These are phyloP conservation scores for Masticophis lateralis DNA, from an alignment of 2,797 vertebrate genomes.

Conservation along the genomic window DNA sequence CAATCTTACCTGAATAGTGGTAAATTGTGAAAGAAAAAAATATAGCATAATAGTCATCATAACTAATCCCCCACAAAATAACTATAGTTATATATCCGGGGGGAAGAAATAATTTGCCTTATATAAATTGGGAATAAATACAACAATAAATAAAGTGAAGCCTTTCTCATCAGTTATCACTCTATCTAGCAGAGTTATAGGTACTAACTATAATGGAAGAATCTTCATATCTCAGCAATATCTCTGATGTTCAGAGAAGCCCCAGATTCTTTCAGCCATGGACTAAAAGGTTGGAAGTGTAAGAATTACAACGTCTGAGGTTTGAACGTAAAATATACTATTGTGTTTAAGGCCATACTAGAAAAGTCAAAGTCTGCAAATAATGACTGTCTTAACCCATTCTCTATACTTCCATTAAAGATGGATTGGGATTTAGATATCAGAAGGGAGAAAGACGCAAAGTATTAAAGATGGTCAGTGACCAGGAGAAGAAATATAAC, in stretches of 20 bases:
- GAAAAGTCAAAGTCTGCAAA: not conserved
- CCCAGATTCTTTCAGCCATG: not conserved
- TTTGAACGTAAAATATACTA: not conserved
- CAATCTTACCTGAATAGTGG: not conserved
- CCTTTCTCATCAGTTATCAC: not conserved
- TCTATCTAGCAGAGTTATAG: not conserved
- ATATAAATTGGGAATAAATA: not conserved
- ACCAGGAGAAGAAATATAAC: not conserved
- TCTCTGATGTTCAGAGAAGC: not conserved
- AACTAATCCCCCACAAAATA: not conserved
- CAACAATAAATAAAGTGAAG: not conserved
- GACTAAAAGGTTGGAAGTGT: not conserved
- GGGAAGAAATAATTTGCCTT: too few relatives aligned
- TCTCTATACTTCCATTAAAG: not conserved
- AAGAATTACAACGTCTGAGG: not conserved
- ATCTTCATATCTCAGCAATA: not conserved
- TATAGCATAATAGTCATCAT: not conserved
- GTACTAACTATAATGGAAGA: not conserved
- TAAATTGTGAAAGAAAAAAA: not conserved
- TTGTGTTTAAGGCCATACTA: not conserved
- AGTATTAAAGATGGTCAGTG: not conserved
- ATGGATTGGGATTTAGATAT: not conserved
- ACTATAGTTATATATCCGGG: not conserved
- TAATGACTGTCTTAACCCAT: not conserved
- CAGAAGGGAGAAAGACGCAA: not conserved